phyloP scores from a whole-genome alignment of 2,888 invertebrate genomes.

The Sepioteuthis lessoniana region DNA sequence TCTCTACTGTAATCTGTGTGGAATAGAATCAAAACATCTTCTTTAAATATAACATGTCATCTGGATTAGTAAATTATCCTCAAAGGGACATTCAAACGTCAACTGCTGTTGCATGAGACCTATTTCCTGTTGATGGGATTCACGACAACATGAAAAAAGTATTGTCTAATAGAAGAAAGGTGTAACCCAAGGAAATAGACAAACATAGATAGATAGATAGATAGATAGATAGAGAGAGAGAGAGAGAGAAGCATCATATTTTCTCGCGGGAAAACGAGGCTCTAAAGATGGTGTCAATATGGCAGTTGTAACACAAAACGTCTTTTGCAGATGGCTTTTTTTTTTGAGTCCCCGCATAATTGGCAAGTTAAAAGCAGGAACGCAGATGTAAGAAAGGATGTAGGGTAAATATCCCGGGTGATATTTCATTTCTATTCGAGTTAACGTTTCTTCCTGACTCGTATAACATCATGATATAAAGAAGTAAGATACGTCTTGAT shows the following conservation, averaged over 20 bases:
- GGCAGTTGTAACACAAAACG: not conserved
- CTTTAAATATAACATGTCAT: too few species aligned
- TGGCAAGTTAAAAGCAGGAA: not conserved
- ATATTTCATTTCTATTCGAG: not conserved
- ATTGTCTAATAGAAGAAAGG: not conserved
- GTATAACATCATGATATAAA: too few species aligned
- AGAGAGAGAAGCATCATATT: not conserved
- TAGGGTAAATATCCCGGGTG: not conserved
- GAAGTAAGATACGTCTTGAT: too few species aligned
- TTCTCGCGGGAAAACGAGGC: not conserved
- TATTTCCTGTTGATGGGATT: not conserved
- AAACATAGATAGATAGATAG: too few species aligned
- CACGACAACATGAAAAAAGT: not conserved
- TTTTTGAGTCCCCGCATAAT: not conserved
- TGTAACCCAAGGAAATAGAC: not conserved
- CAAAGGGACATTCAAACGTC: too few species aligned
- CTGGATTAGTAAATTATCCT: too few species aligned
- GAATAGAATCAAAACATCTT: too few species aligned
- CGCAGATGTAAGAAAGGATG: not conserved
- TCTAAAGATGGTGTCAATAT: not conserved
- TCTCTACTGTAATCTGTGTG: too few species aligned
- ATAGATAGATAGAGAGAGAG: too few species aligned
- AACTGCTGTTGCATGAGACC: not conserved
- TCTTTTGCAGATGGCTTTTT: not conserved
- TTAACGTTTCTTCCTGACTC: not conserved